Evolutionary conservation across 2,113 vertebrate species (phyloP).

Genomic region (Hypanus sabinus): DNA sequence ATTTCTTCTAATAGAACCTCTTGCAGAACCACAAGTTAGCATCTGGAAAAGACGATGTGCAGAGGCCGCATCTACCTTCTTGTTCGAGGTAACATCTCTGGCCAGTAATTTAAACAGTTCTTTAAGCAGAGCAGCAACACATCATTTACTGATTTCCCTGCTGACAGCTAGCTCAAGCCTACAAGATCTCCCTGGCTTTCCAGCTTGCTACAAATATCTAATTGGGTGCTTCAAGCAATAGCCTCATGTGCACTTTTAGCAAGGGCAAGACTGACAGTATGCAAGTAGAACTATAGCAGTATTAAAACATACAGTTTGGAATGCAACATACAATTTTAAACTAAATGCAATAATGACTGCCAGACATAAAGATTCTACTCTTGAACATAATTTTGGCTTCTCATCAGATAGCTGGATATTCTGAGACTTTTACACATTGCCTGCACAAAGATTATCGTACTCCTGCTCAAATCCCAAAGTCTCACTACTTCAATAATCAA

Average conservation of each 20-base stretch:
- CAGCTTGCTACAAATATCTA: not conserved
- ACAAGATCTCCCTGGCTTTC: not conserved
- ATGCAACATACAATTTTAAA: too few relatives aligned
- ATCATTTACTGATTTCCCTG: not conserved
- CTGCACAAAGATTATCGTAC: not conserved
- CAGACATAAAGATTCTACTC: not conserved
- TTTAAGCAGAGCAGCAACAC: too few relatives aligned
- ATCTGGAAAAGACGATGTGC: not conserved
- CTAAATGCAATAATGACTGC: not conserved
- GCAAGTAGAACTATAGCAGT: not conserved
- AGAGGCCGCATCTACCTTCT: not conserved
- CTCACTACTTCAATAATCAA: not conserved
- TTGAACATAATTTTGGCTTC: not conserved
- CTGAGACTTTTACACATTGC: not conserved
- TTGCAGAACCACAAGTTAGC: not conserved
- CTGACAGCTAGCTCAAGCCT: not conserved
- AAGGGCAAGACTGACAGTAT: not conserved
- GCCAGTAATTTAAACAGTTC: not conserved
- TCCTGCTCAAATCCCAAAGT: slow-evolving; percentile 1
- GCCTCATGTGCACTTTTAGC: not conserved
- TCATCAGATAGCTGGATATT: not conserved
- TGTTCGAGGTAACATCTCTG: not conserved
- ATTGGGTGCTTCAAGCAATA: not conserved
- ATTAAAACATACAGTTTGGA: not conserved
- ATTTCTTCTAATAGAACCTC: not conserved